Evolutionary conservation across 2,113 vertebrate species (phyloP).

Genomic region (Vulpes vulpes): DNA sequence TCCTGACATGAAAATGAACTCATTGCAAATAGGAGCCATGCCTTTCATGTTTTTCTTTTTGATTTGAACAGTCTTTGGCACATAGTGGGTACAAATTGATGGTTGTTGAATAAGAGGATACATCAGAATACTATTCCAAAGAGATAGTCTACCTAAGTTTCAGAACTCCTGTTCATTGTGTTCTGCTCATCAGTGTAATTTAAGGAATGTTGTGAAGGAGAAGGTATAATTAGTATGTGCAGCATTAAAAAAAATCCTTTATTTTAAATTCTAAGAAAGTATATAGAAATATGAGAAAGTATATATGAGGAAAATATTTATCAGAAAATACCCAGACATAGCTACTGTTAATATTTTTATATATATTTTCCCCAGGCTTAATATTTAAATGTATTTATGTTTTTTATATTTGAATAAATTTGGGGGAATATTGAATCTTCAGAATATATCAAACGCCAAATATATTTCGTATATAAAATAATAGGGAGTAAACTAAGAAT

Average conservation of each 20-base stretch:
- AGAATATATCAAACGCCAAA: slow-evolving; percentile 37
- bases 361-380: not conserved
- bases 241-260: slow-evolving; percentile 1
- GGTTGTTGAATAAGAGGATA: slow-evolving; percentile 1
- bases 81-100: not conserved
- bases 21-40: not conserved
- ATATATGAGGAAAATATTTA: slow-evolving; percentile 22
- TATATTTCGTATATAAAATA: slow-evolving; percentile 37
- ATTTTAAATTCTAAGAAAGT: slow-evolving; percentile 44
- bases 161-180: not conserved
- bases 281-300: not conserved
- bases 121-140: slow-evolving; percentile 44
- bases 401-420: slow-evolving; percentile 53
- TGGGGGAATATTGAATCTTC: slow-evolving; percentile 42
- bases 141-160: not conserved
- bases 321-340: slow-evolving; percentile 43
- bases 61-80: slow-evolving; percentile 8
- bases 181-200: not conserved
- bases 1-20: not conserved
- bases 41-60: slow-evolving; percentile 35
- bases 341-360: slow-evolving; percentile 43
- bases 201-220: slow-evolving; percentile 54
- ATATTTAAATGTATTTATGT: slow-evolving; percentile 2
- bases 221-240: slow-evolving; percentile 33
- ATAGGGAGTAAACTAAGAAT: slow-evolving; percentile 42